These are phyloP conservation scores for Philopotamus ludificatus DNA, from an alignment of 1,140 invertebrate genomes.

Conservation along the genomic window DNA sequence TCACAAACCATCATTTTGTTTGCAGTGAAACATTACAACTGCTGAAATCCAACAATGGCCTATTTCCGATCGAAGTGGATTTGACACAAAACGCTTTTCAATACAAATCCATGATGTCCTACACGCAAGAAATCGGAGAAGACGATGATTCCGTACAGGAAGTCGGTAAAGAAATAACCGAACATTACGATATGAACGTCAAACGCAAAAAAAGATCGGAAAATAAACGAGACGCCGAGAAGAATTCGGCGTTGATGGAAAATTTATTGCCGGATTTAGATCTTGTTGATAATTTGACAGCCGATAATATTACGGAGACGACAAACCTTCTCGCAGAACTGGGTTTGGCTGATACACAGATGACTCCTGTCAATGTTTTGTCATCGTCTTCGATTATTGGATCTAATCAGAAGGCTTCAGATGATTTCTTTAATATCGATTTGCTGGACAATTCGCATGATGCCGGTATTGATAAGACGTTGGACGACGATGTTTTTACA, in stretches of 20 bases:
- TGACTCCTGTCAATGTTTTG: slow-evolving; percentile 10
- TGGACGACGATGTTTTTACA: slow-evolving; percentile 29
- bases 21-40: slow-evolving; percentile 60
- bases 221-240: slow-evolving; percentile 6
- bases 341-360: slow-evolving; percentile 32
- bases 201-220: slow-evolving; percentile 32
- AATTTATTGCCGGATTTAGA: slow-evolving; percentile 38
- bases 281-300: slow-evolving; percentile 5
- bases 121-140: slow-evolving; percentile 47
- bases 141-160: slow-evolving; percentile 49
- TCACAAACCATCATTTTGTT: no score
- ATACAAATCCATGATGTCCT: slow-evolving; percentile 64
- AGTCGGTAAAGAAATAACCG: slow-evolving; percentile 43
- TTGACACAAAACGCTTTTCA: slow-evolving; percentile 88
- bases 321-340: slow-evolving; percentile 39
- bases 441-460: slow-evolving; percentile 8
- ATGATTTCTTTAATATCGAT: slow-evolving; percentile 36
- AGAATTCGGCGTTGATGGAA: slow-evolving; percentile 3
- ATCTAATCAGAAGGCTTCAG: slow-evolving; percentile 18
- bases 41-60: slow-evolving; percentile 66
- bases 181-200: slow-evolving; percentile 39
- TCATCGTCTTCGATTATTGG: slow-evolving; percentile 15
- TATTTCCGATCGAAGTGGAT: slow-evolving; percentile 97
- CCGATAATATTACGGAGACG: slow-evolving; percentile 34
- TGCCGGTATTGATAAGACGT: background rate